phyloP scores from a whole-genome alignment of 2,113 vertebrate species.

The Eubucco bourcierii region DNA sequence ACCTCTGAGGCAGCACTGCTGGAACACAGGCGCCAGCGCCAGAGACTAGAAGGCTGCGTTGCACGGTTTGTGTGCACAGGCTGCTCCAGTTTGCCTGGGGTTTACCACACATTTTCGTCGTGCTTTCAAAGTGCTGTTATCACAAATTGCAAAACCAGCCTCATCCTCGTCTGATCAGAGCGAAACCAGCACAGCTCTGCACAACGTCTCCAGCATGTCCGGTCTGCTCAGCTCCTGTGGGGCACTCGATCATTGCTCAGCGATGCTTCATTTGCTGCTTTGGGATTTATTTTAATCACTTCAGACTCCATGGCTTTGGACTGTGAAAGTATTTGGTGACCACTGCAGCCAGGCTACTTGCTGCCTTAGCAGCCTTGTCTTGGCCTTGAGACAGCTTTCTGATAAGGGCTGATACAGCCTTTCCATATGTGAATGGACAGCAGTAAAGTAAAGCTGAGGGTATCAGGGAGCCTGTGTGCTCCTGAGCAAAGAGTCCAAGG shows the following conservation, averaged over 20 bases:
- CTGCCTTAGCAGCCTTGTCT: background rate
- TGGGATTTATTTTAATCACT: background rate
- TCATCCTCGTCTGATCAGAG: conserved; percentile 38
- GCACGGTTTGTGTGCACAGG: background rate
- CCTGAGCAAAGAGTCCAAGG: accelerated
- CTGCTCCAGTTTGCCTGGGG: background rate
- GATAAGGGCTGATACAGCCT: background rate
- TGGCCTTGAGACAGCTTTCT: background rate
- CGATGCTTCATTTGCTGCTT: background rate
- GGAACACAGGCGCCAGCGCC: background rate
- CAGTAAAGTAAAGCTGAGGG: background rate
- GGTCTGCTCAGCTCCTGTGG: background rate
- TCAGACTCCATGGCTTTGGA: background rate
- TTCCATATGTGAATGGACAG: accelerated
- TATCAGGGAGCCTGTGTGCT: background rate
- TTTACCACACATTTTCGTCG: conserved; percentile 37
- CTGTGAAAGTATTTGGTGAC: background rate
- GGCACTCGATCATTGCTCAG: background rate
- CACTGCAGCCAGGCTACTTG: background rate
- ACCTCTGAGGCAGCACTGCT: background rate
- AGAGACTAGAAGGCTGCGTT: accelerated
- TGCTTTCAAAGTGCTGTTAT: conserved; percentile 51
- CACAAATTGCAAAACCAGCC: conserved; percentile 23
- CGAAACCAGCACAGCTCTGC: background rate
- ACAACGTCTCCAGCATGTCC: background rate